phyloP scores from a whole-genome alignment of 2,113 vertebrate genomes.

The Carassius gibelio region DNA sequence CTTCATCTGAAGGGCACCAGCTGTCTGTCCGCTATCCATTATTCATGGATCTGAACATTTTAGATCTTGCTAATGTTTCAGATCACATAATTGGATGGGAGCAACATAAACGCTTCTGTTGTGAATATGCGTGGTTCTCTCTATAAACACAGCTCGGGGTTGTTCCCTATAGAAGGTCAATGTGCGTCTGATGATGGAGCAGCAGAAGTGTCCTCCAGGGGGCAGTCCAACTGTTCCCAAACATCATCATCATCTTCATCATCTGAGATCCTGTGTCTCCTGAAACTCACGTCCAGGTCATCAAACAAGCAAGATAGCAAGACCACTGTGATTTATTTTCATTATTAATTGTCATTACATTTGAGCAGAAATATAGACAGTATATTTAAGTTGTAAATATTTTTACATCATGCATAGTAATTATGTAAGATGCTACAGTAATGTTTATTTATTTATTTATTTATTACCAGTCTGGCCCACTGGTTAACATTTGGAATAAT shows the following conservation, averaged over 20 bases:
- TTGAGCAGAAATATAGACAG: no score
- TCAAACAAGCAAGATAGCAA: background rate
- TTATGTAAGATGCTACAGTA: no score
- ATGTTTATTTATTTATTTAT: no score
- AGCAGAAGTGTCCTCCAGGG: slow-evolving; percentile 65
- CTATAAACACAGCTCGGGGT: background rate
- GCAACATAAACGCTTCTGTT: background rate
- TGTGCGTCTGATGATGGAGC: background rate
- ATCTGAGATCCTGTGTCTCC: background rate
- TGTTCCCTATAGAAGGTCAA: background rate
- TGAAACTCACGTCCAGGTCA: background rate
- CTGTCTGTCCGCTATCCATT: slow-evolving; percentile 15
- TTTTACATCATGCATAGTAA: no score
- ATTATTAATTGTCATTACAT: no score
- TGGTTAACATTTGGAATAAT: no score
- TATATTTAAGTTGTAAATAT: no score
- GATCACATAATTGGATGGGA: background rate
- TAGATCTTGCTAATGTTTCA: background rate
- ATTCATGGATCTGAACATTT: slow-evolving; percentile 31
- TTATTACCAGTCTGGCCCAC: no score
- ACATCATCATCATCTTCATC: background rate
- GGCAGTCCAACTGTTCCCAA: slow-evolving; percentile 69
- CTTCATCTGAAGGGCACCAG: slow-evolving; percentile 30
- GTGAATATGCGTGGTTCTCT: slow-evolving; percentile 5
- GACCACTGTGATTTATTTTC: background rate